These are phyloP conservation scores for Poecile montanus DNA, from an alignment of 2,797 vertebrate species.

Conservation along the genomic window DNA sequence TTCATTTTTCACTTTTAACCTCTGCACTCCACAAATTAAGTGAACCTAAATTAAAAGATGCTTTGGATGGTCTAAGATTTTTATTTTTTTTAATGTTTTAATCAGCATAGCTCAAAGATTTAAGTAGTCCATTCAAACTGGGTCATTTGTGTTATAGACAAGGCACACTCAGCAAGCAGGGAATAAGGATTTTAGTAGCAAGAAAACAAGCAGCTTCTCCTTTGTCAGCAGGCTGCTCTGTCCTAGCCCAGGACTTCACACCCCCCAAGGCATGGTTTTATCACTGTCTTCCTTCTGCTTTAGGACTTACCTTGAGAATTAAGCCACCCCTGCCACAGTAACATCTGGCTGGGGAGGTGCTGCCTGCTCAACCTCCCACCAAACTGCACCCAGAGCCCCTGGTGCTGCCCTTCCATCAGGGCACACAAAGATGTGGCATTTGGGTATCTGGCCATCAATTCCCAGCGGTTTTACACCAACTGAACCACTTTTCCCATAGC, in stretches of 20 bases:
- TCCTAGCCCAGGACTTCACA: not conserved
- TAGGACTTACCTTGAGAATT: not conserved
- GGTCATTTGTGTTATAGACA: not conserved
- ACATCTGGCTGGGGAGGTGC: not conserved
- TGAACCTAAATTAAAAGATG: not conserved
- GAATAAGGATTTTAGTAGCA: not conserved
- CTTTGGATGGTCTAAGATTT: not conserved
- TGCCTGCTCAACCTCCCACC: not conserved
- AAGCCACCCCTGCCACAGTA: not conserved
- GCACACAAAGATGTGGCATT: not conserved
- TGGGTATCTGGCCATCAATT: not conserved
- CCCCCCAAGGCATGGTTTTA: not conserved
- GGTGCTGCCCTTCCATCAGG: not conserved
- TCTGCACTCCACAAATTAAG: not conserved
- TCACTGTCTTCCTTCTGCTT: not conserved
- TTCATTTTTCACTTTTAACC: not conserved
- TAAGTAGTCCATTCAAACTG: slow-evolving; percentile 1
- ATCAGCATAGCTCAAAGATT: slow-evolving; percentile 4
- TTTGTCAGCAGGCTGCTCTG: not conserved
- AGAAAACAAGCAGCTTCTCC: not conserved
- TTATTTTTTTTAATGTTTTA: not conserved
- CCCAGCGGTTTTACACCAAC: not conserved
- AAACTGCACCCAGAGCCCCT: not conserved
- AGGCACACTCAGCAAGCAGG: not conserved
- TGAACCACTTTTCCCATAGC: not conserved